Base-by-base conservation (phyloP, 2,888 invertebrate genomes). In the Leptinotarsa haldemani region DNA sequence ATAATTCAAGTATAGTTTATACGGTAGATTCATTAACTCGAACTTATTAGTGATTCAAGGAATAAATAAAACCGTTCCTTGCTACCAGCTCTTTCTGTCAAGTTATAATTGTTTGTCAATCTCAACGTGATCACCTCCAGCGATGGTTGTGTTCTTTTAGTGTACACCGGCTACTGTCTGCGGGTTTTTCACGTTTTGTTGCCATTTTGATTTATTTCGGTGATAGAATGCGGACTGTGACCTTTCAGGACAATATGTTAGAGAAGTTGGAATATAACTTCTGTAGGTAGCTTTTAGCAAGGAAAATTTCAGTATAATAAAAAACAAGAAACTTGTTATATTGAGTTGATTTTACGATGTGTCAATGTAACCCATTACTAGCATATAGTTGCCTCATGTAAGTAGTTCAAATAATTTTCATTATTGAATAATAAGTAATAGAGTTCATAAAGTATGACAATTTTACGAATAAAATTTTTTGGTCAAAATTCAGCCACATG, bases 31-130 rank as follows among this genome's bases (percentile, higher is more conserved):
- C 80, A 80, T 80, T 81, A 79, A 80, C 80, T 80, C 79, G 75
- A 75, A 76, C 78, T 78, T 76, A 80, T 81, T 79, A 80, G 79
- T 74, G 74, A 80, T 81, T 81, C 80, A 79, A 71, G 79, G 78
- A 79, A 79, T 77, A 79, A 81, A 81, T 78, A 79, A 81, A 78
- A 75, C 77, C 68, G 63, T 79, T 73, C 77, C 76, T 78, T 74
- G 82, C 83, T 83, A 82, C 82, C 78, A 81, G 81, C 82, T 80
- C 78, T 78, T 81, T 80, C 79, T 81, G 82, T 83, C 83, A 80
- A 74, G 79, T 79, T 78, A 80, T 82, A 83, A 83, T 82, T 83
- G 82, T 83, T 83, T 83, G 83, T 83, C 83, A 83, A 83, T 83
- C 82, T 81, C 74, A 73, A 74, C 79, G 76, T 76, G 79, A 79